Evolutionary conservation across 1,140 invertebrate genomes (phyloP).

Genomic region (Hesperophylax magnus): DNA sequence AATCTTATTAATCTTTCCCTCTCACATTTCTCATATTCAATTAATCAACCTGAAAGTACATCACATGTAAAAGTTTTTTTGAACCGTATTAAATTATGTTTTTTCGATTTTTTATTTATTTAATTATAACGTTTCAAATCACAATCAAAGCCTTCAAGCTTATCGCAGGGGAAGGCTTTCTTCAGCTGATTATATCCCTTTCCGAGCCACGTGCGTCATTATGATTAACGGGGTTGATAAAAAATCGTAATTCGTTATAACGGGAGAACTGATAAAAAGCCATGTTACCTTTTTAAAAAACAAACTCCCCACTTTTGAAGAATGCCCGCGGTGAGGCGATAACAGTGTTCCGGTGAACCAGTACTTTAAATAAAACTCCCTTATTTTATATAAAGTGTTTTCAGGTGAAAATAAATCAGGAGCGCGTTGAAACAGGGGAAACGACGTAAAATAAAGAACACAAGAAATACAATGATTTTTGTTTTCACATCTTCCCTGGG

Average conservation of each 20-base stretch:
- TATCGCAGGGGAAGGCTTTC: neutral
- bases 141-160: too few species aligned
- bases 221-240: slow-evolving; percentile 22
- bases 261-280: neutral
- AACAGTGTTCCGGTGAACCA: neutral
- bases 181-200: slow-evolving; percentile 16
- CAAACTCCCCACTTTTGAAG: neutral
- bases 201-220: slow-evolving; percentile 23
- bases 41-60: too few species aligned
- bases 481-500: too few species aligned
- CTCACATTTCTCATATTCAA: too few species aligned
- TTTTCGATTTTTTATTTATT: too few species aligned
- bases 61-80: too few species aligned
- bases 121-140: too few species aligned
- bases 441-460: too few species aligned
- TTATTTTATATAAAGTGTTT: neutral
- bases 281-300: neutral
- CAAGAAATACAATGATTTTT: too few species aligned
- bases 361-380: neutral
- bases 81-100: too few species aligned
- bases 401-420: neutral
- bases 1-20: too few species aligned
- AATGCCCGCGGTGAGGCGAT: neutral
- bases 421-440: too few species aligned
- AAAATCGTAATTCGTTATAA: slow-evolving; percentile 8